A percentile compares a stretch with the other conserved stretches of the same genome.
These are phyloP conservation scores for Pungitius pungitius DNA, from an alignment of 2,113 vertebrate species.

Conservation along the genomic window DNA sequence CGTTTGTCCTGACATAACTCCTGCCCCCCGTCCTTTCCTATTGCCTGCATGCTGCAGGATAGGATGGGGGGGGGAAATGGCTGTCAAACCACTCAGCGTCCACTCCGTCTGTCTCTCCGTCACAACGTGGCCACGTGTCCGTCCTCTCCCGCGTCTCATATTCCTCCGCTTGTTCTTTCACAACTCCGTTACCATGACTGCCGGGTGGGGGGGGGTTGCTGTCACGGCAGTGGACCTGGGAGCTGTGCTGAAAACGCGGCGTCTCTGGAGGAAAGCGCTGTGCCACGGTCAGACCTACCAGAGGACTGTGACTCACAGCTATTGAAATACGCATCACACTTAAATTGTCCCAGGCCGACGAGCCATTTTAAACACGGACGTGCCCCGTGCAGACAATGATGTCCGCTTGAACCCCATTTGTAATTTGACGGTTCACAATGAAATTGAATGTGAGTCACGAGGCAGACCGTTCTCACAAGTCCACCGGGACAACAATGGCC, in stretches of 20 bases:
- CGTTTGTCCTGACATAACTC: slow-evolving; percentile 28
- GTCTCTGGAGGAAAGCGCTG: slow-evolving; percentile 44
- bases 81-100: slow-evolving; percentile 64
- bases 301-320: slow-evolving; percentile 55
- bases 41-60: slow-evolving; percentile 53
- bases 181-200: slow-evolving; percentile 80
- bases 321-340: slow-evolving; percentile 59
- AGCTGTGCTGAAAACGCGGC: slow-evolving; percentile 54
- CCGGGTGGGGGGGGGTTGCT: slow-evolving; percentile 57
- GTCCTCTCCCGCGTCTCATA: slow-evolving; percentile 66
- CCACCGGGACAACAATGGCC: slow-evolving; percentile 7
- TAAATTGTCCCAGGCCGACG: slow-evolving; percentile 48
- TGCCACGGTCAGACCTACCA: slow-evolving; percentile 35
- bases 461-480: background rate
- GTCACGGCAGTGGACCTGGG: slow-evolving; percentile 49
- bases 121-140: slow-evolving; percentile 77
- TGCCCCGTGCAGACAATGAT: slow-evolving; percentile 11
- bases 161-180: slow-evolving; percentile 73
- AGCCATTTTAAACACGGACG: slow-evolving; percentile 26
- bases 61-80: slow-evolving; percentile 56
- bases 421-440: slow-evolving; percentile 6
- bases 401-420: slow-evolving; percentile 4
- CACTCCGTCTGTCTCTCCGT: slow-evolving; percentile 72
- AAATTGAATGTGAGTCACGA: slow-evolving; percentile 14
- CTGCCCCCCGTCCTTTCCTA: slow-evolving; percentile 46